Conservation (phyloP, 2,888 invertebrate genomes). For the Polydrusus tereticollis region DNA sequence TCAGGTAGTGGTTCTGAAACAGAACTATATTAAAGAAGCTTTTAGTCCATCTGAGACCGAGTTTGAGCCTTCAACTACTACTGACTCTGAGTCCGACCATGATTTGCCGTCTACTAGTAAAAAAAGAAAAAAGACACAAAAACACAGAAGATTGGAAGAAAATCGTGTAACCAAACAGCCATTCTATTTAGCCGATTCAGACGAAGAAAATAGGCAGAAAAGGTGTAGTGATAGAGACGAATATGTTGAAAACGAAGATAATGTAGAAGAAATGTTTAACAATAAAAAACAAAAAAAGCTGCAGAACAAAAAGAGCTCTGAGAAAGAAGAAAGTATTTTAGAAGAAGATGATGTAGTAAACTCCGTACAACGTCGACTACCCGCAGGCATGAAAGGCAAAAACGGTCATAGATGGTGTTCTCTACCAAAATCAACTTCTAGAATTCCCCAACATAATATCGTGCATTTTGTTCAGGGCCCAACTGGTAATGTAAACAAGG, state of each 20-base stretch:
- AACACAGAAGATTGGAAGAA: neutral
- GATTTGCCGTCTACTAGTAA: slow-evolving; percentile 3
- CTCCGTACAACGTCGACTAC: neutral
- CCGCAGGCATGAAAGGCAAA: neutral
- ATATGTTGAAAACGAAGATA: neutral
- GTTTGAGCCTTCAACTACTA: slow-evolving; percentile 6
- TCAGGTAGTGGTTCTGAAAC: slow-evolving; percentile 1
- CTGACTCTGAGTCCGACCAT: neutral
- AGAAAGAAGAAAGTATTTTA: neutral
- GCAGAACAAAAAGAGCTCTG: neutral
- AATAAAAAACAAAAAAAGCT: neutral
- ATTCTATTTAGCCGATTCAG: neutral
- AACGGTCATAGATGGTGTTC: slow-evolving; percentile 5
- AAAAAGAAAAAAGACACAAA: neutral
- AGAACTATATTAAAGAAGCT: neutral
- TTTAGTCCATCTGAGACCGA: slow-evolving; percentile 8
- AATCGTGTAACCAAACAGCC: neutral
- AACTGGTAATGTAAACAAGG: neutral
- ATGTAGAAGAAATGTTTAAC: neutral
- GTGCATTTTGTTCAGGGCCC: neutral
- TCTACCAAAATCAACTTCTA: neutral
- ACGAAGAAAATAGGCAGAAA: neutral
- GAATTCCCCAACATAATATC: slow-evolving; percentile 3
- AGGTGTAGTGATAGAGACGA: neutral
- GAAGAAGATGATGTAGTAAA: neutral